Conservation (phyloP, 1,140 invertebrate species). For the Meloidogyne exigua region DNA sequence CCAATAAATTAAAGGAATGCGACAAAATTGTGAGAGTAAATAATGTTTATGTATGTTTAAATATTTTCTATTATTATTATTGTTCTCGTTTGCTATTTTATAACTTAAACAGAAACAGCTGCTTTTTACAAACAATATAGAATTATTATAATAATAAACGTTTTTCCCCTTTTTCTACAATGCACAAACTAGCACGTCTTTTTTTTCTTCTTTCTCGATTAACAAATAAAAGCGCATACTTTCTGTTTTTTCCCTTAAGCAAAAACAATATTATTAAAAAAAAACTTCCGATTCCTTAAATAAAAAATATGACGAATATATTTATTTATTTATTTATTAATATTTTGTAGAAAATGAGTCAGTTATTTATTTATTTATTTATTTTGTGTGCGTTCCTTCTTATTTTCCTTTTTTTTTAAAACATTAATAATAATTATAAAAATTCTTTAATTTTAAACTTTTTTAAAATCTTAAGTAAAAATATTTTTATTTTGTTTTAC, state of each 20-base stretch:
- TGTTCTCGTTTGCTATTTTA: background rate
- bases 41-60: too few species aligned
- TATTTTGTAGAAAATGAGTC: background rate
- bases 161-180: background rate
- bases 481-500: too few species aligned
- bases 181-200: conserved; percentile 3
- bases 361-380: background rate
- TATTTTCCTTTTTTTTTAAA: background rate
- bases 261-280: background rate
- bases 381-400: background rate
- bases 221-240: background rate
- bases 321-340: too few species aligned
- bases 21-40: background rate
- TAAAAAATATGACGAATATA: background rate
- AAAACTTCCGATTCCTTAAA: background rate
- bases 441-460: background rate
- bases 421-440: background rate
- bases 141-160: background rate
- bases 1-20: conserved; percentile 1
- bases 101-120: background rate
- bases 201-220: conserved; percentile 1
- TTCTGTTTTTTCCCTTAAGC: background rate
- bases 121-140: background rate
- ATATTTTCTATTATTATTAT: background rate
- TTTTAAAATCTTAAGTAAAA: background rate